These are phyloP conservation scores for Meteorus colon DNA, from an alignment of 2,888 invertebrate genomes.

Conservation along the genomic window DNA sequence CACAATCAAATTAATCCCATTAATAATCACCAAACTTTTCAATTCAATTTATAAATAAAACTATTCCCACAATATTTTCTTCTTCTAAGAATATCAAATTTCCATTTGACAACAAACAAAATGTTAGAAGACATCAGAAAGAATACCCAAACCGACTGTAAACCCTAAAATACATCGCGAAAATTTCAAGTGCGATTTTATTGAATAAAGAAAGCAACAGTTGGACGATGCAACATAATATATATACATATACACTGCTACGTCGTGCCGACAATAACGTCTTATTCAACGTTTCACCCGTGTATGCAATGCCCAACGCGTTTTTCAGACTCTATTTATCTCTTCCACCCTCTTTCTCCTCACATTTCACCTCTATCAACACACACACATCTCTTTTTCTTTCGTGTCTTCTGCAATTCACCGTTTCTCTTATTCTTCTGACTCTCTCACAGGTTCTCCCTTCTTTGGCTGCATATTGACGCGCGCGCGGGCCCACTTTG, in stretches of 20 bases:
- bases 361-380: background rate
- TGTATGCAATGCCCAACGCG: constrained; percentile 3
- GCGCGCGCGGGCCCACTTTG: constrained; percentile 40
- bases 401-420: constrained; percentile 7
- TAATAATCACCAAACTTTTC: no score
- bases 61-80: no score
- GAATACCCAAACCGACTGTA: background rate
- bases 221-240: background rate
- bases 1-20: no score
- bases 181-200: background rate
- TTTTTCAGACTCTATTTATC: constrained; percentile 29
- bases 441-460: background rate
- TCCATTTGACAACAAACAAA: background rate
- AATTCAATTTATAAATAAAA: no score
- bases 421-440: background rate
- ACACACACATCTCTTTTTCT: constrained; percentile 1
- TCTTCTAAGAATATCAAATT: no score
- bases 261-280: constrained; percentile 12
- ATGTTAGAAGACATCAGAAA: background rate
- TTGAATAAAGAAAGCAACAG: background rate
- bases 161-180: background rate
- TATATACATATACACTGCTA: background rate
- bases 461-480: constrained; percentile 39
- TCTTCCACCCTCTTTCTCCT: background rate
- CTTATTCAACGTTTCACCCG: constrained; percentile 25